A percentile compares a stretch with the other conserved stretches of the same genome.
Evolutionary conservation across 2,888 invertebrate genomes (phyloP).

Genomic region (Epinotia ramella): DNA sequence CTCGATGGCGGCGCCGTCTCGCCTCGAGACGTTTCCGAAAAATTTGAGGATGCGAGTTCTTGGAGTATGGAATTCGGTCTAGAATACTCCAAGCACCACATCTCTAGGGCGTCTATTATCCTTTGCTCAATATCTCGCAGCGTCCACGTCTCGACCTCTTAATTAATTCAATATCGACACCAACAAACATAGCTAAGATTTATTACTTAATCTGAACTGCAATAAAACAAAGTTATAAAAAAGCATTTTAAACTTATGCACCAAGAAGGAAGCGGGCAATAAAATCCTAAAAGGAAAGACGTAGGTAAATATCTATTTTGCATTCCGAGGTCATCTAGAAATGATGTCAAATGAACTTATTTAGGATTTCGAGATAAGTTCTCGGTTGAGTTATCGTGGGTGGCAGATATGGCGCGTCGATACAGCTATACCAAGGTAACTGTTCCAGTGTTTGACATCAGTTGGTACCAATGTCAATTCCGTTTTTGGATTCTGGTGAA

Average conservation of each 20-base stretch:
- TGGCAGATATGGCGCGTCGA: slow-evolving; percentile 18
- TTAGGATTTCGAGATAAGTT: slow-evolving; percentile 31
- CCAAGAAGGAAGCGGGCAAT: slow-evolving; percentile 23
- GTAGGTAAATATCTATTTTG: slow-evolving; percentile 5
- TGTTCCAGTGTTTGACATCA: no score
- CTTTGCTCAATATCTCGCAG: no score
- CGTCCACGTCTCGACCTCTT: no score
- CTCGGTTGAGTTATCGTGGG: slow-evolving; percentile 22
- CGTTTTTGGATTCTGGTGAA: no score
- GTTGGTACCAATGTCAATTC: no score
- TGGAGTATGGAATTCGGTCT: no score
- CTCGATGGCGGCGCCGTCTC: no score
- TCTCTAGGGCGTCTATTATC: no score
- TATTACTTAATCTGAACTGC: slow-evolving; percentile 4
- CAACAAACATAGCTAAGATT: background rate
- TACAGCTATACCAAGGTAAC: background rate
- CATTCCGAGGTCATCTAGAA: slow-evolving; percentile 36
- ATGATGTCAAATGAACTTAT: slow-evolving; percentile 39
- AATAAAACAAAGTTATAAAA: slow-evolving; percentile 4
- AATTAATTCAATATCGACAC: no score
- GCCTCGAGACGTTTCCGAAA: no score
- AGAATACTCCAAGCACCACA: no score
- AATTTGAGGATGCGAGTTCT: no score
- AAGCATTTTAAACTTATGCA: background rate
- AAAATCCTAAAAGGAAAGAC: slow-evolving; percentile 33